These are phyloP conservation scores for Perizoma affinitatum DNA, from an alignment of 2,888 invertebrate species.

Conservation along the genomic window DNA sequence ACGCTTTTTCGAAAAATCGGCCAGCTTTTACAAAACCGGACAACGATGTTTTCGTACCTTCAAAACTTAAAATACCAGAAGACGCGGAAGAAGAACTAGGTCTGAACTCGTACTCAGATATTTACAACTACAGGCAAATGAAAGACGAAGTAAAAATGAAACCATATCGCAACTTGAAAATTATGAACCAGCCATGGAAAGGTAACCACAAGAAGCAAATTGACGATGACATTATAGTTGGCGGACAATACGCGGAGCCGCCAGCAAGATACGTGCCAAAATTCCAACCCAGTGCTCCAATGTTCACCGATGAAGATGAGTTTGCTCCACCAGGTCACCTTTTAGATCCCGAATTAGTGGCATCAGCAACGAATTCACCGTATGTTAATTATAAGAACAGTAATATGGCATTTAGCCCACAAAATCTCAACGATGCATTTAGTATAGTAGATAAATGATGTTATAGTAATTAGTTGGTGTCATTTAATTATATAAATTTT, in stretches of 20 bases:
- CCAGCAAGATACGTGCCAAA: slow-evolving; percentile 64
- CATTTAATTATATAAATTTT: background rate
- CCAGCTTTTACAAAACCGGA: slow-evolving; percentile 45
- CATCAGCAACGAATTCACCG: slow-evolving; percentile 62
- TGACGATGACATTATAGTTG: slow-evolving; percentile 60
- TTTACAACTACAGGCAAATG: slow-evolving; percentile 44
- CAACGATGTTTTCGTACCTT: slow-evolving; percentile 40
- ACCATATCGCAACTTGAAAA: slow-evolving; percentile 40
- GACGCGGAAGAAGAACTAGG: slow-evolving; percentile 43
- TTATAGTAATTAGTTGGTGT: no score
- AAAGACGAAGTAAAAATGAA: slow-evolving; percentile 48
- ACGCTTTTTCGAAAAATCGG: slow-evolving; percentile 49
- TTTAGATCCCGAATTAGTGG: slow-evolving; percentile 48
- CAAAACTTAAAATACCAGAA: slow-evolving; percentile 30
- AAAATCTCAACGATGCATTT: slow-evolving; percentile 78
- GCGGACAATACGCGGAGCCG: slow-evolving; percentile 75
- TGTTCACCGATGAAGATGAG: slow-evolving; percentile 50
- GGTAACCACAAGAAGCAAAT: slow-evolving; percentile 35
- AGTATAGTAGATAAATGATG: slow-evolving; percentile 59
- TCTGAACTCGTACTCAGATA: slow-evolving; percentile 46
- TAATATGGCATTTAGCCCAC: slow-evolving; percentile 77
- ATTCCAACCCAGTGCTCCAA: slow-evolving; percentile 49
- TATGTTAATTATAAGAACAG: slow-evolving; percentile 76
- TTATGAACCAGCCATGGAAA: slow-evolving; percentile 52
- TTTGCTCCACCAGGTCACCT: slow-evolving; percentile 43